A percentile compares a stretch with the other conserved stretches of the same genome.
These are phyloP conservation scores for Macropodus opercularis DNA, from an alignment of 2,797 vertebrate species.

Conservation along the genomic window DNA sequence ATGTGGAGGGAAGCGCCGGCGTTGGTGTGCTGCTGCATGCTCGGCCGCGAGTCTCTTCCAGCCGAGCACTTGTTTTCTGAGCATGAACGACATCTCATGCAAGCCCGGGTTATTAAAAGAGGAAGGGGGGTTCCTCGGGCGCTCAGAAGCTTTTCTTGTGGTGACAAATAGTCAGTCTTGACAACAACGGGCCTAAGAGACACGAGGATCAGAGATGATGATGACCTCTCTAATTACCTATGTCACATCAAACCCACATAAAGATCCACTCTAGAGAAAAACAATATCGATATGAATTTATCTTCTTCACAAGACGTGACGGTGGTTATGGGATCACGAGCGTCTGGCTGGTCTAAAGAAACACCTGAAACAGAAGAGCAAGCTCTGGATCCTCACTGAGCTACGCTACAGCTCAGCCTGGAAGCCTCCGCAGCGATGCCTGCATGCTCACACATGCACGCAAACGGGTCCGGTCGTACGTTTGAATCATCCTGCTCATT, in stretches of 20 bases:
- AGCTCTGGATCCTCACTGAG: no score
- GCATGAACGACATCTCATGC: constrained; percentile 65
- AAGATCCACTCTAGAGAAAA: constrained; percentile 4
- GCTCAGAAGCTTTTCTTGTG: constrained; percentile 59
- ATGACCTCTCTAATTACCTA: constrained; percentile 24
- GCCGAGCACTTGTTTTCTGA: constrained; percentile 35
- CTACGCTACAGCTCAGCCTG: no score
- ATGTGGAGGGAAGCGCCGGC: constrained; percentile 55
- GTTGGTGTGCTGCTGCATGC: constrained; percentile 54
- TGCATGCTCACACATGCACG: constrained; percentile 17
- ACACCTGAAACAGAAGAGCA: no score
- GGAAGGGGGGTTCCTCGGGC: constrained; percentile 10
- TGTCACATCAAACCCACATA: constrained; percentile 33
- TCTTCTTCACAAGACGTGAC: no score
- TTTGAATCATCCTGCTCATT: constrained; percentile 14
- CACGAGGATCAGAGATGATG: constrained; percentile 40
- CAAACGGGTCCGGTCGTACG: neutral
- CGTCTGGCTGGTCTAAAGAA: no score
- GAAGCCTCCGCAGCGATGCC: neutral
- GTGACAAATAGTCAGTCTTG: constrained; percentile 48
- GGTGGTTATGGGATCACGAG: no score
- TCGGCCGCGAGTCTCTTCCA: constrained; percentile 51
- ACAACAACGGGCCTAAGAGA: constrained; percentile 35
- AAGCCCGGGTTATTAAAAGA: constrained; percentile 59
- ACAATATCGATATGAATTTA: no score